These are phyloP conservation scores for Ondatra zibethicus DNA, from an alignment of 2,113 vertebrate genomes.

Conservation along the genomic window DNA sequence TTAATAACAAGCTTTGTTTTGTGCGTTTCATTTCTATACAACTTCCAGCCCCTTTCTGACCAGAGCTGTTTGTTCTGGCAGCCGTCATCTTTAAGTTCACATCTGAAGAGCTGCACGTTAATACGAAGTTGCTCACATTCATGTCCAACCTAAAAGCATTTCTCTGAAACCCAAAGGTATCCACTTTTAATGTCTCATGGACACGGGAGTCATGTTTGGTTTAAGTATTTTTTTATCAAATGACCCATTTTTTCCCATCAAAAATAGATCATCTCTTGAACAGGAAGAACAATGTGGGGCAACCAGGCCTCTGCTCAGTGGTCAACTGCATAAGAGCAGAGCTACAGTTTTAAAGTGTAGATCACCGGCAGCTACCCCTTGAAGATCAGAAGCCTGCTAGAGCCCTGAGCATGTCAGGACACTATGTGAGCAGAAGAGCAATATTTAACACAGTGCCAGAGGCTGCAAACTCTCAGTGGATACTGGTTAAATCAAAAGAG, in stretches of 20 bases:
- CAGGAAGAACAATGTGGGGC: background rate
- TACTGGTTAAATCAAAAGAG: background rate
- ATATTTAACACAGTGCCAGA: background rate
- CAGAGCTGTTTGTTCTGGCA: background rate
- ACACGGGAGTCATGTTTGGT: background rate
- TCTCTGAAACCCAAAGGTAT: slow-evolving; percentile 27
- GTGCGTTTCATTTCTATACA: background rate
- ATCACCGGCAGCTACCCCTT: background rate
- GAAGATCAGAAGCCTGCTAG: slow-evolving; percentile 24
- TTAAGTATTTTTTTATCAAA: slow-evolving; percentile 63
- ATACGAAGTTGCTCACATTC: background rate
- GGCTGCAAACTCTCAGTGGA: background rate
- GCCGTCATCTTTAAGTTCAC: background rate
- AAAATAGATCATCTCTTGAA: slow-evolving; percentile 26
- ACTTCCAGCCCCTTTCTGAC: background rate
- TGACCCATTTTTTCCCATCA: slow-evolving; percentile 6
- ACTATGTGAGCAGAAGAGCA: background rate
- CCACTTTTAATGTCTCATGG: slow-evolving; percentile 19
- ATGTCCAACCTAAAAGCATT: background rate
- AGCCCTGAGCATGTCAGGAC: background rate
- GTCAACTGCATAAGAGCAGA: background rate
- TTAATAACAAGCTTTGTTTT: background rate
- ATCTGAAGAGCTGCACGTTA: background rate
- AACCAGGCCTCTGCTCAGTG: background rate
- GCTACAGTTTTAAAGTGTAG: background rate